Evolutionary conservation across 2,113 vertebrate species (phyloP), one percentile per base, ranked within the genome.

Genomic region (Clarias macrocephalus): DNA sequence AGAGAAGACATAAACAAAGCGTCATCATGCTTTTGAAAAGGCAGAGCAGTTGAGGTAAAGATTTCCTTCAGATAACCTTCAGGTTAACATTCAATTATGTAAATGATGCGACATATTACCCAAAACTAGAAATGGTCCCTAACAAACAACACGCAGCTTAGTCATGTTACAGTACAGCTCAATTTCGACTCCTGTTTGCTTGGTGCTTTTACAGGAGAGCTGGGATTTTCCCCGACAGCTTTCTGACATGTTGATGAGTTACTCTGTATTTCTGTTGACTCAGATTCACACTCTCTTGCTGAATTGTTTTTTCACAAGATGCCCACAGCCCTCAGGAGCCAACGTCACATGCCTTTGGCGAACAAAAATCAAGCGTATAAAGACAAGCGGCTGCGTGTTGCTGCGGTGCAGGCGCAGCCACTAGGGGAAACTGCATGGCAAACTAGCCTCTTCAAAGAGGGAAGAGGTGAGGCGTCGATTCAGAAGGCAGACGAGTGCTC

Each of bases 331-430:
- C 81, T 86, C 70, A 70, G 68, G 84, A 86, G 85, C 65, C 48
- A 76, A 87, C 66, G 80, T 70, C 66, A 82, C 65, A 66, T 9
- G 37, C 28, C 86, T 65, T 66, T 57, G 80, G 85, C 42, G 84
- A 82, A 82, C 82, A 62, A 79, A 85, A 92, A 93, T 91, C 88
- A 92, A 92, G 91, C 87, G 88, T 91, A 91, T 90, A 83, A 88
- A 85, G 72, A 60, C 8, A 63, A 80, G 75, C 86, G 83, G 87
- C 60, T 25, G 66, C n/a, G 68, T 52, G 65, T 65, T 84, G 81
- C 68, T 80, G 62, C 15, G 30, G 80, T 86, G 89, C 57, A 52
- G 28, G 57, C 59, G 89, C 65, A 37, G 90, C 28, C 72, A 56
- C 85, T 21, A 15, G 42, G 60, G 73, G 72, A 80, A 90, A 60